Conservation (phyloP, 1,140 invertebrate genomes). For the Hyphantria cunea region DNA sequence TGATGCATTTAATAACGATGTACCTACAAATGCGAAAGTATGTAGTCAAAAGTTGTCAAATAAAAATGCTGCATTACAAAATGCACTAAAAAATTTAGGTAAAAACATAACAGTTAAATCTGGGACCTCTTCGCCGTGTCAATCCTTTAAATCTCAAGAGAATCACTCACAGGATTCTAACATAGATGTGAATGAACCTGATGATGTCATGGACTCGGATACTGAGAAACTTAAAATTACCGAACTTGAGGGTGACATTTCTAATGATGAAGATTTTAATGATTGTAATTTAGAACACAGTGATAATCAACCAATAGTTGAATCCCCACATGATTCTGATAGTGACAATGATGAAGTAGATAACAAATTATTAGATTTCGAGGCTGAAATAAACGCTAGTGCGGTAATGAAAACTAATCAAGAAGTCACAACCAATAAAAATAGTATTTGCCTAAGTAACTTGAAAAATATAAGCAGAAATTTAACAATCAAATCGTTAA, state of each 20-base stretch:
- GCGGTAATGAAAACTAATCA: conserved; percentile 37
- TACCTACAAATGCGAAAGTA: conserved; percentile 2
- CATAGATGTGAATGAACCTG: conserved; percentile 39
- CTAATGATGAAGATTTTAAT: conserved; percentile 37
- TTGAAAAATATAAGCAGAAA: conserved; percentile 61
- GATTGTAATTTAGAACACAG: conserved; percentile 38
- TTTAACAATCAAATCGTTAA: conserved; percentile 54
- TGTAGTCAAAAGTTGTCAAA: conserved; percentile 1
- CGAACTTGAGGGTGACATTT: conserved; percentile 40
- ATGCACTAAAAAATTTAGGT: conserved; percentile 59
- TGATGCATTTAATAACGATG: conserved; percentile 1
- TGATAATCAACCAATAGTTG: conserved; percentile 40
- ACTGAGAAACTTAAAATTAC: conserved; percentile 55
- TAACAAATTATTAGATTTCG: conserved; percentile 33
- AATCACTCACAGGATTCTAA: conserved; percentile 38
- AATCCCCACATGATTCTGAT: conserved; percentile 48
- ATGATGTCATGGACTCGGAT: conserved; percentile 47
- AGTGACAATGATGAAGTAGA: conserved; percentile 47
- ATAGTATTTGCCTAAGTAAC: conserved; percentile 37
- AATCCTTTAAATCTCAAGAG: conserved; percentile 32
- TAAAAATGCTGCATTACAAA: conserved; percentile 51
- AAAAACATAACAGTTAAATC: conserved; percentile 61
- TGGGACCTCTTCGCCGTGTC: conserved; percentile 42
- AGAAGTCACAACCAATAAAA: conserved; percentile 26
- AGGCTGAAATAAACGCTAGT: conserved; percentile 42